phyloP scores from a whole-genome alignment of 2,113 vertebrate genomes.

The Anhinga anhinga region DNA sequence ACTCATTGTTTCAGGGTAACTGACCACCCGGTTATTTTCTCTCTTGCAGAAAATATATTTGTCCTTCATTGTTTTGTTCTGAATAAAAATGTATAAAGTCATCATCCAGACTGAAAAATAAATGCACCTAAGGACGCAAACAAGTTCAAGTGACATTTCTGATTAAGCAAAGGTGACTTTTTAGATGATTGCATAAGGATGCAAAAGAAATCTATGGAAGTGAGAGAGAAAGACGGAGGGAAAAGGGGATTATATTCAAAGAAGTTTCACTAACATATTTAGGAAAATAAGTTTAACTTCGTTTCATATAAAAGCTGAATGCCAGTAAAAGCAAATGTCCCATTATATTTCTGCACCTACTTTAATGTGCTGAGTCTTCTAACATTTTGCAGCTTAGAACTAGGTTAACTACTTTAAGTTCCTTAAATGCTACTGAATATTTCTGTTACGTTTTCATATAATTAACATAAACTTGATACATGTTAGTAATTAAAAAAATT shows the following conservation, averaged over 20 bases:
- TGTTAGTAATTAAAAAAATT: slow-evolving; percentile 61
- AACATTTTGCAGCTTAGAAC: slow-evolving; percentile 61
- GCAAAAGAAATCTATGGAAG: background rate
- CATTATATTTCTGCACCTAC: slow-evolving; percentile 33
- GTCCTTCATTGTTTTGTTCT: background rate
- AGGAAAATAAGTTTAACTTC: background rate
- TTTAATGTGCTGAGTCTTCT: slow-evolving; percentile 60
- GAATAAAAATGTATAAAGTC: background rate
- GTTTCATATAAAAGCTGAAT: slow-evolving; percentile 3
- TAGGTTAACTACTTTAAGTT: slow-evolving; percentile 71
- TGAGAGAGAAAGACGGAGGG: background rate
- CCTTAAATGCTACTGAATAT: slow-evolving; percentile 70
- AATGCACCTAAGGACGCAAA: background rate
- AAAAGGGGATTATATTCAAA: background rate
- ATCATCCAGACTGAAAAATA: background rate
- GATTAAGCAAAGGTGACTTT: background rate
- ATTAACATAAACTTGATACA: slow-evolving; percentile 76
- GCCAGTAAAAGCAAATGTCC: slow-evolving; percentile 11
- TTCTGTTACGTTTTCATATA: slow-evolving; percentile 67
- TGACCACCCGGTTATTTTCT: background rate
- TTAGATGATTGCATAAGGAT: background rate
- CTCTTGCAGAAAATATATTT: background rate
- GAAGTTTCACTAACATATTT: background rate
- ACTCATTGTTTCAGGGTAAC: background rate
- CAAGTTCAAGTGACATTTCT: background rate